Conservation (phyloP, 2,888 invertebrate genomes). For the Eilema sororculum region DNA sequence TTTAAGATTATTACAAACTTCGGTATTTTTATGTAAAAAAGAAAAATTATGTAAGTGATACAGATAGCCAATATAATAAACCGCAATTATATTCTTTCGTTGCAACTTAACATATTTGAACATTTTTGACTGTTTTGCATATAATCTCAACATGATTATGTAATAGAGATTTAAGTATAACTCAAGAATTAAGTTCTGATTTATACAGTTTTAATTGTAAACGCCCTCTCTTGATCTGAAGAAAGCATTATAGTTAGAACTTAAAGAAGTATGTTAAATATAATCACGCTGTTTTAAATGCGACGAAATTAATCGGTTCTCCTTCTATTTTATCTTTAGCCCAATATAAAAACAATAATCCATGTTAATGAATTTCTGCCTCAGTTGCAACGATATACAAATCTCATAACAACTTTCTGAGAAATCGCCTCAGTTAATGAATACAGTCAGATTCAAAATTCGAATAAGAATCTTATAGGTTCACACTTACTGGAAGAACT, state of each 20-base stretch:
- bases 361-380: not conserved
- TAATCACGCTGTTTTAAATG: too few species aligned
- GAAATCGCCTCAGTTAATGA: not conserved
- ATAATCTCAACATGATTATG: not conserved
- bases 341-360: not conserved
- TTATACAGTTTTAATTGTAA: not conserved
- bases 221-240: not conserved
- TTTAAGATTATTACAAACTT: too few species aligned
- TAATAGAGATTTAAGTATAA: not conserved
- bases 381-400: not conserved
- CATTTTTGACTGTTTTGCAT: too few species aligned
- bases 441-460: not conserved
- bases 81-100: too few species aligned
- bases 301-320: too few species aligned
- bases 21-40: too few species aligned
- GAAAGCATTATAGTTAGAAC: not conserved
- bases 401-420: not conserved
- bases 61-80: too few species aligned
- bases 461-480: not conserved
- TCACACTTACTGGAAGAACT: constrained; percentile 84
- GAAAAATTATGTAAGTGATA: too few species aligned
- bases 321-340: not conserved
- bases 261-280: too few species aligned
- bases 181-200: not conserved
- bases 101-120: too few species aligned